These are phyloP conservation scores for Hypercompe scribonia DNA, from an alignment of 2,888 invertebrate genomes.

Conservation along the genomic window DNA sequence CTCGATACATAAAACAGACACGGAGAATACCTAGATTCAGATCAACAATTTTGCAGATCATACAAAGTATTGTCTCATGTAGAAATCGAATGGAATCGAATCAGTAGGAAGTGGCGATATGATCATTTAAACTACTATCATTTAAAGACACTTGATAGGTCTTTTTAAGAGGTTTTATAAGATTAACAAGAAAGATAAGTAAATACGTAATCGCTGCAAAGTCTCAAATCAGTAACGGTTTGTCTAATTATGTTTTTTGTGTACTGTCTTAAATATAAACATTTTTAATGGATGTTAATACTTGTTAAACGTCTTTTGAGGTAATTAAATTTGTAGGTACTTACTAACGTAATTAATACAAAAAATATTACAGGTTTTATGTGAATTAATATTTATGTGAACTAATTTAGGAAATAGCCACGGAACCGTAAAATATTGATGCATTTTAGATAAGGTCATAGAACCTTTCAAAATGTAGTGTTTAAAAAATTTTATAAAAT, in stretches of 20 bases:
- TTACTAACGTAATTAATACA: background rate
- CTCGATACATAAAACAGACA: no score
- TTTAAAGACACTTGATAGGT: no score
- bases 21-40: no score
- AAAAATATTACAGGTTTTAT: background rate
- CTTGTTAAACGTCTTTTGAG: background rate
- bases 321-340: constrained; percentile 2
- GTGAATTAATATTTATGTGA: background rate
- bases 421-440: background rate
- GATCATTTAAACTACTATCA: no score
- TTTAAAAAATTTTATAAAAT: background rate
- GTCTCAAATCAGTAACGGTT: background rate
- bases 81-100: no score
- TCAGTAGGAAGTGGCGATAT: no score
- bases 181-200: background rate
- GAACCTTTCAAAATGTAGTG: background rate
- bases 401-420: background rate
- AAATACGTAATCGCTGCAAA: background rate
- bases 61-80: no score
- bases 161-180: no score
- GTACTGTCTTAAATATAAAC: background rate
- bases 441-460: background rate
- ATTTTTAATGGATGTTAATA: constrained; percentile 2
- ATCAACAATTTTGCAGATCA: no score
- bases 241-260: background rate